phyloP scores from a whole-genome alignment of 2,113 vertebrate species.

The Cyanoramphus novaezelandiae region DNA sequence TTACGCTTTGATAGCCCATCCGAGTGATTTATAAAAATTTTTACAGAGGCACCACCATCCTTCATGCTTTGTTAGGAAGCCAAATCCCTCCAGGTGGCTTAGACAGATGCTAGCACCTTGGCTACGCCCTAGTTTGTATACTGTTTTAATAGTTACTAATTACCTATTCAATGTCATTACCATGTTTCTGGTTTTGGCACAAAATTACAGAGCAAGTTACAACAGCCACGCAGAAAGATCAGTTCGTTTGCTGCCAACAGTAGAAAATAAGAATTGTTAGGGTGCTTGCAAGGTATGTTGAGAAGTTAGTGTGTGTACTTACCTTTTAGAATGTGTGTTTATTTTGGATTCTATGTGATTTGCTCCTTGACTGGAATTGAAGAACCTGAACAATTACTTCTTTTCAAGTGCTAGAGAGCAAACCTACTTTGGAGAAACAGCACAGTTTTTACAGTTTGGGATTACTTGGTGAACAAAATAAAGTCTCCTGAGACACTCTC shows the following conservation, averaged over 20 bases:
- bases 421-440: background rate
- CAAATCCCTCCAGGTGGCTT: conserved; percentile 75
- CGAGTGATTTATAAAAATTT: conserved; percentile 63
- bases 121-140: conserved; percentile 76
- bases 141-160: conserved; percentile 81
- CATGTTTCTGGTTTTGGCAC: conserved; percentile 68
- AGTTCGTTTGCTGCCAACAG: conserved; percentile 47
- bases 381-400: background rate
- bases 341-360: conserved; percentile 13
- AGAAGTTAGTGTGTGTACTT: background rate
- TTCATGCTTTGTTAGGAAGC: conserved; percentile 75
- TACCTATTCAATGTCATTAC: conserved; percentile 74
- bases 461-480: background rate
- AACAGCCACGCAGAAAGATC: conserved; percentile 67
- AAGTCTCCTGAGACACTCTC: background rate
- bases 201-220: conserved; percentile 71
- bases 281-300: background rate
- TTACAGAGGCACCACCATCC: conserved; percentile 61
- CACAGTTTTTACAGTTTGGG: rapidly evolving
- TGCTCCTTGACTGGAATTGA: background rate
- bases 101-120: conserved; percentile 72
- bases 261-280: conserved; percentile 20
- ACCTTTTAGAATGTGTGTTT: background rate
- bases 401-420: background rate
- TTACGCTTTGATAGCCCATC: conserved; percentile 49